Evolutionary conservation across 2,888 invertebrate genomes (phyloP).

Genomic region (Meiosimyza decipiens): DNA sequence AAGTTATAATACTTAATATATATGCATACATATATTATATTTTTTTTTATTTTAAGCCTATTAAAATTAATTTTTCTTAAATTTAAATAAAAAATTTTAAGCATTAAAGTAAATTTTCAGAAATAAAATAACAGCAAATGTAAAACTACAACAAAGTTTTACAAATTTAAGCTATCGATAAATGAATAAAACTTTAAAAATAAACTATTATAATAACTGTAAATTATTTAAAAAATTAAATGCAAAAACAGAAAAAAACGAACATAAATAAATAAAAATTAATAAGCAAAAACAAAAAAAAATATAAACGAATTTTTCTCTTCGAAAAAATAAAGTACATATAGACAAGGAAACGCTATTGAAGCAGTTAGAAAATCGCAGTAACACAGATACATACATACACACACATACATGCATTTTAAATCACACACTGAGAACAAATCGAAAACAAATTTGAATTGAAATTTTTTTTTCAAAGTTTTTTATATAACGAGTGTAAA

Average conservation of each 20-base stretch:
- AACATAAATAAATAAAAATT: constrained; percentile 38
- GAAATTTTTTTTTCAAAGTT: no score
- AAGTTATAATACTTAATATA: constrained; percentile 42
- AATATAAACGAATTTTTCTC: constrained; percentile 45
- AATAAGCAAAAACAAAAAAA: constrained; percentile 45
- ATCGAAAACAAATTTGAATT: no score
- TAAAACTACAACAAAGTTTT: constrained; percentile 21
- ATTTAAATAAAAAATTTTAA: constrained; percentile 42
- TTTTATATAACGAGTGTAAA: no score
- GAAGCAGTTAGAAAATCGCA: background rate
- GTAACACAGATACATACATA: background rate
- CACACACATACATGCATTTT: background rate
- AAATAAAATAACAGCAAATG: constrained; percentile 7
- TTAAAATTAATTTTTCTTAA: constrained; percentile 14
- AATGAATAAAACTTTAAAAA: constrained; percentile 52
- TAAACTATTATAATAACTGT: constrained; percentile 1
- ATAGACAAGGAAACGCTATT: constrained; percentile 3
- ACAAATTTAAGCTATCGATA: constrained; percentile 49
- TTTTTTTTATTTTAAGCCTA: constrained; percentile 6
- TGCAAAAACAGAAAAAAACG: constrained; percentile 41
- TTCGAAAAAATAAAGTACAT: constrained; percentile 46
- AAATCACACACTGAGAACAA: no score
- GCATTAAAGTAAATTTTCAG: constrained; percentile 29
- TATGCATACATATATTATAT: constrained; percentile 6
- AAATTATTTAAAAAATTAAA: constrained; percentile 47